Conservation (phyloP, 2,888 invertebrate genomes). For the Muschampia plurimacula region DNA sequence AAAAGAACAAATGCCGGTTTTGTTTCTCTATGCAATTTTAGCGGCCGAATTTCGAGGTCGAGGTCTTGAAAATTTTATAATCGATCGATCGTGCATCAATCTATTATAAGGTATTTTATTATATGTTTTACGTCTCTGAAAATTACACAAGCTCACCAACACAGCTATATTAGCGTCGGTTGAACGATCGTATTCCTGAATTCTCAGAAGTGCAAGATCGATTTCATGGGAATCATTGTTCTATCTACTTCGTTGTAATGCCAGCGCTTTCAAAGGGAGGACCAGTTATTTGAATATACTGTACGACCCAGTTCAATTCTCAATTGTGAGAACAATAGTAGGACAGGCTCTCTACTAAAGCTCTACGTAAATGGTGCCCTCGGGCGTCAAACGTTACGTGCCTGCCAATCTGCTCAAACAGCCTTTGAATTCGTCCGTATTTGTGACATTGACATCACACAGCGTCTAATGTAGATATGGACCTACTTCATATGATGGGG, state of each 20-base stretch:
- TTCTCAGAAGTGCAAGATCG: background rate
- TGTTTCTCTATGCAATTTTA: background rate
- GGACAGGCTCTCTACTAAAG: background rate
- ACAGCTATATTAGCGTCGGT: background rate
- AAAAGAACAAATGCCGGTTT: background rate
- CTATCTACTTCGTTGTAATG: background rate
- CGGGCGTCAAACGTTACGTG: background rate
- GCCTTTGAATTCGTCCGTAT: slow-evolving; percentile 3
- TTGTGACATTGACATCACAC: background rate
- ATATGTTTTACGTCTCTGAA: slow-evolving; percentile 7
- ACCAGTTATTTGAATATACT: background rate
- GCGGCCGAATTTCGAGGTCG: background rate
- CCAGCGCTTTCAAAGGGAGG: slow-evolving; percentile 2
- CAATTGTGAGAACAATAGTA: slow-evolving; percentile 2
- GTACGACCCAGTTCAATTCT: background rate
- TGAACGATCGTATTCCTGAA: background rate
- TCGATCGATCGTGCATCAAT: background rate
- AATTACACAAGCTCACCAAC: slow-evolving; percentile 2
- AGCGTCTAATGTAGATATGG: background rate
- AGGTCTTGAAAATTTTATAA: background rate
- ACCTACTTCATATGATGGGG: no score
- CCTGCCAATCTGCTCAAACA: background rate
- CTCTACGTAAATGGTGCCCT: background rate
- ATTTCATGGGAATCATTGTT: background rate
- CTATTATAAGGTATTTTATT: background rate